Base-by-base conservation (phyloP, 2,888 invertebrate genomes). In the Drosophila anomalipes region DNA sequence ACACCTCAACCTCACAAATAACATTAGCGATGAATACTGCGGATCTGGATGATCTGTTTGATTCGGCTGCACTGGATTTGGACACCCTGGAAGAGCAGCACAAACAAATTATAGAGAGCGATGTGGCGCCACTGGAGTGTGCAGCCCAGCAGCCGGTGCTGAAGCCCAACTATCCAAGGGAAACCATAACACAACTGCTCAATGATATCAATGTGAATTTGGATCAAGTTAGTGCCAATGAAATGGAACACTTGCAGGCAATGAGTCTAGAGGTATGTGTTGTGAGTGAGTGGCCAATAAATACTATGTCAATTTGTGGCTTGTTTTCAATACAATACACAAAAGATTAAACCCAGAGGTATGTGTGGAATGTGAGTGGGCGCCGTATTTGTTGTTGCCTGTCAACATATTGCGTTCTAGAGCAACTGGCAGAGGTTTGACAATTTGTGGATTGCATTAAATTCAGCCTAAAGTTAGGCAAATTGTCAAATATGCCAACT, bases 191-290 rank as follows among this genome's bases (percentile, higher is more conserved):
- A 62, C 86, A 92, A 68, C 72, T 92, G 22, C 83, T 92, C 32
- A 78, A 75, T 49, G 87, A 92, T 39, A 92, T 93, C 35, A 91
- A 91, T 80, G 82, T 92, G 32, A 92, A 92, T 82, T 66, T 92
- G 35, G 88, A 86, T 72, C 74, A 84, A 82, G 91, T 90, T 49
- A 82, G 81, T 56, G 79, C 80, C 57, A 73, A 83, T 75, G 90
- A 86, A 89, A 83, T 88, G 90, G 90, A 89, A 65, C 87, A 87
- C 56, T 82, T 86, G 41, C 88, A 82, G 74, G 83, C 83, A 14
- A 82, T 84, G 87, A 87, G 88, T 54, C 71, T 77, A 52, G 87
- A 87, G 87, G 87, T 87, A 87, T 70, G 83, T 83, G 49, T 30
- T 10, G 22, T 47, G 28, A 26, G 28, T 37, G 32, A 26, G 49